Conservation (phyloP, 2,888 invertebrate species). For the Oscheius sp. region DNA sequence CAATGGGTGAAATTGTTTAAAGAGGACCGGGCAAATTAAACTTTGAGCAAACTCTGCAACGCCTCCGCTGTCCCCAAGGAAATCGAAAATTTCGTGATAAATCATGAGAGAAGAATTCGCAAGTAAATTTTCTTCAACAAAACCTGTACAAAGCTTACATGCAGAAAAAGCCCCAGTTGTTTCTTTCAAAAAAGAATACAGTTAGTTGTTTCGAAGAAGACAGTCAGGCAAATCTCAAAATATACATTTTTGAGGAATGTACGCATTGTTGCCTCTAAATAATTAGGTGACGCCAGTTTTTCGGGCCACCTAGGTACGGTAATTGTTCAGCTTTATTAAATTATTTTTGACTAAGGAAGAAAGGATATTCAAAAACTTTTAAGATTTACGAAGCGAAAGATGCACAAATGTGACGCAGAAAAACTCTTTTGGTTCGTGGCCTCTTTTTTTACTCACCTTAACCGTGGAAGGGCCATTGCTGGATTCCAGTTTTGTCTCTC, state of each 20-base stretch:
- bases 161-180: no score
- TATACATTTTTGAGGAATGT: neutral
- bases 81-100: no score
- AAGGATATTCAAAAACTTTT: neutral
- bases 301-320: neutral
- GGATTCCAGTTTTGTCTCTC: conserved; percentile 28
- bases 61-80: neutral
- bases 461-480: conserved; percentile 42
- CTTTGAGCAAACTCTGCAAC: conserved; percentile 11
- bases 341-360: neutral
- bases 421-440: neutral
- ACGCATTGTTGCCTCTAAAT: conserved; percentile 16
- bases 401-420: neutral
- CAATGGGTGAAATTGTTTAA: no score
- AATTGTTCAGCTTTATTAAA: neutral
- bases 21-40: conserved; percentile 6
- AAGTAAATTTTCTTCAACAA: neutral
- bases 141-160: no score
- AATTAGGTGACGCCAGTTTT: neutral
- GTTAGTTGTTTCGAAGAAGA: neutral
- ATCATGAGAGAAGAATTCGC: neutral
- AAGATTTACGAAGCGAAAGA: neutral
- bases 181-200: neutral
- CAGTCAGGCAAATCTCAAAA: neutral
- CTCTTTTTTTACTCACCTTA: conserved; percentile 26